Base-by-base conservation (phyloP, 2,888 invertebrate species). In the Drosophila anceps region DNA sequence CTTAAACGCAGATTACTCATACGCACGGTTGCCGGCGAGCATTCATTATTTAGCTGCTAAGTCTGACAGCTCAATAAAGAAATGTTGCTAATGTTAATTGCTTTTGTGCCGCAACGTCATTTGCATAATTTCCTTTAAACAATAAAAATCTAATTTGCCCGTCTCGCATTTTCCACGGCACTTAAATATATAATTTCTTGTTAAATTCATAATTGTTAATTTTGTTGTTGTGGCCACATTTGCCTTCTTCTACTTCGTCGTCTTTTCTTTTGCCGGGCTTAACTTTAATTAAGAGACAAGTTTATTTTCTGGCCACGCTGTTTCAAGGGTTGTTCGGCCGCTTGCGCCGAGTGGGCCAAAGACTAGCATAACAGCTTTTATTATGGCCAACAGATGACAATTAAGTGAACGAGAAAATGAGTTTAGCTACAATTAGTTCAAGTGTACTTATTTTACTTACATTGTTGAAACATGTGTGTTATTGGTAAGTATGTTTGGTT, bases 211-310 rank as follows among this genome's bases (percentile, higher is more conserved):
- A 91, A 88, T 92, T 89, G 90, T 88, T 88, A 81, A 73, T 84
- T 79, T 86, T 79, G 81, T 88, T 80, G 57, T 89, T 80, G 58
- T 73, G 72, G 75, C 55, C 76, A 66, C 68, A 74, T 70, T 72
- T 75, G 69, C 71, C 73, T 74, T 69, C 10, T 37, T 10, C 44
- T n/a, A 6, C 13, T 35, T 12, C 13, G 51, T 51, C 33, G 33
- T 33, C 33, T 20, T 53, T 79, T 82, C 73, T 59, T 70, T 70
- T 48, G 59, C 37, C 44, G 76, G 91, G 92, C 92, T 92, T 92
- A 91, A 91, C 92, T 91, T 91, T 91, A 92, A 92, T 92, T 92
- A 91, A 88, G 84, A 84, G 80, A 75, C 89, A 91, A 92, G 87
- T 78, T 75, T 54, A 53, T 57, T 73, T 70, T 68, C 67, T 51